Percentiles rank a stretch among this genome's conserved stretches.
phyloP scores from a whole-genome alignment of 2,888 invertebrate species.

The Hydrotaea diabolus region DNA sequence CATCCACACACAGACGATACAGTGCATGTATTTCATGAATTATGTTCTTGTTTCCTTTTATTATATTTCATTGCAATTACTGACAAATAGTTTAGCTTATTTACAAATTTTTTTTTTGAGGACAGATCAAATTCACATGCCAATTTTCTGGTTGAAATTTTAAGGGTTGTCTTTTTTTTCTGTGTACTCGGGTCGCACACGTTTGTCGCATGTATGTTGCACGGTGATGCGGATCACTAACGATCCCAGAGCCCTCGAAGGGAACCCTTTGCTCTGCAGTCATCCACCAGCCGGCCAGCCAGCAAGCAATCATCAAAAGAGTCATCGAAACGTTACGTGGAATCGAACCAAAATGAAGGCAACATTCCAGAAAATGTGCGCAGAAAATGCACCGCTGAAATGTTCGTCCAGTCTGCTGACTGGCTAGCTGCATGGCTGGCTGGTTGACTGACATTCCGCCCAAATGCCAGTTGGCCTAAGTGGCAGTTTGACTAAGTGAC shows the following conservation, averaged over 20 bases:
- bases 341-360: slow-evolving; percentile 37
- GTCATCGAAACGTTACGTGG: not conserved
- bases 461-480: slow-evolving; percentile 21
- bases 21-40: too few relatives aligned
- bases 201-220: not conserved
- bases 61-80: too few relatives aligned
- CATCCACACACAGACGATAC: too few relatives aligned
- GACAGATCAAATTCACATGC: too few relatives aligned
- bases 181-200: too few relatives aligned
- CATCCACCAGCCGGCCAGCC: too few relatives aligned
- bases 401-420: slow-evolving; percentile 23
- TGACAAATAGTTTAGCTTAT: too few relatives aligned
- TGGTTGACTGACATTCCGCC: not conserved
- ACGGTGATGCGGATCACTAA: slow-evolving; percentile 56
- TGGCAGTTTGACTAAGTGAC: slow-evolving; percentile 24
- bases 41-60: too few relatives aligned
- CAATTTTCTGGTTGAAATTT: too few relatives aligned
- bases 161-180: too few relatives aligned
- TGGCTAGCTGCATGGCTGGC: not conserved
- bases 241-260: slow-evolving; percentile 64
- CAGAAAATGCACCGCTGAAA: slow-evolving; percentile 43
- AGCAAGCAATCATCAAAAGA: slow-evolving; percentile 13
- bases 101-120: too few relatives aligned
- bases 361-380: slow-evolving; percentile 46
- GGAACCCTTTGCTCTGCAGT: slow-evolving; percentile 26